Conservation (phyloP, 1,140 invertebrate species). For the Brachystomella parvula region DNA sequence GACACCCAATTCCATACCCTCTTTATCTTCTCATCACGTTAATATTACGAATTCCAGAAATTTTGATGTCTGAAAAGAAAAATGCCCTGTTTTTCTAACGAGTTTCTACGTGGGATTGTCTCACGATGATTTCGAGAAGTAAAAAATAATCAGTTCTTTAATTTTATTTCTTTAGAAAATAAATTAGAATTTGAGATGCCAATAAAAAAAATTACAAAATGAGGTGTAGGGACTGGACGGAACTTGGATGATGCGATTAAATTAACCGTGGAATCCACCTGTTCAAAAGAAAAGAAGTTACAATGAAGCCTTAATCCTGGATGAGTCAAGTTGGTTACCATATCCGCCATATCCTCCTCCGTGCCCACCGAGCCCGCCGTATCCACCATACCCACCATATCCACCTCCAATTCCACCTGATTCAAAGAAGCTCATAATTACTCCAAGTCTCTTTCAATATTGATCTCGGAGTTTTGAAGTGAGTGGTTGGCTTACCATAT, state of each 20-base stretch:
- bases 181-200: not conserved
- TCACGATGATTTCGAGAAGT: not conserved
- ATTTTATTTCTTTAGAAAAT: not conserved
- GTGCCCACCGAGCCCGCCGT: slow-evolving; percentile 2
- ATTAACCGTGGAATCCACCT: not conserved
- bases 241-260: no score
- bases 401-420: not conserved
- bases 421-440: not conserved
- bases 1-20: no score
- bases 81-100: no score
- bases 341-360: slow-evolving; percentile 8
- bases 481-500: no score
- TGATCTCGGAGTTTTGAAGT: not conserved
- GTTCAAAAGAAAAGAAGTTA: not conserved
- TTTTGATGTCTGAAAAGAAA: no score
- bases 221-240: no score
- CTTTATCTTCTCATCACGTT: no score
- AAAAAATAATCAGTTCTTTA: not conserved
- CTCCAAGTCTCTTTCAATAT: not conserved
- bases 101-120: not conserved
- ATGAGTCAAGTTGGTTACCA: not conserved
- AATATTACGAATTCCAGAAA: no score
- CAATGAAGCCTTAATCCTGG: not conserved
- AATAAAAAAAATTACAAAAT: no score
- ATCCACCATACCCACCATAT: slow-evolving; percentile 6